These are phyloP conservation scores for Pteropus alecto DNA, from an alignment of 2,113 vertebrate genomes.

Conservation along the genomic window DNA sequence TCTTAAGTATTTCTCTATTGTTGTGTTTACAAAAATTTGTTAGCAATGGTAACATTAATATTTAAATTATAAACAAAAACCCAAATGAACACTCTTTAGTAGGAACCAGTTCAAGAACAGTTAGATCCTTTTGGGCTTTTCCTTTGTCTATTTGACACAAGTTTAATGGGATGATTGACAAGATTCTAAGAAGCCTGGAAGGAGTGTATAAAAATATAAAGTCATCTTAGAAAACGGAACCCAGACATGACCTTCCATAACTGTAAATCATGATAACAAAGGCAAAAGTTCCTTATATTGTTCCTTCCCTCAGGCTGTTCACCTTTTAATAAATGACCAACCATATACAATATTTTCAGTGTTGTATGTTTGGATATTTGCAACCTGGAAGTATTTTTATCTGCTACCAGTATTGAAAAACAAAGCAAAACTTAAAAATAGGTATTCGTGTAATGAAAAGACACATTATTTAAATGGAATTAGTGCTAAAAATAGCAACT, in stretches of 20 bases:
- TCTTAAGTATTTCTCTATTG: not conserved
- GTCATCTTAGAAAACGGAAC: not conserved
- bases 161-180: not conserved
- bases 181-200: not conserved
- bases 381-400: not conserved
- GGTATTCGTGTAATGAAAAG: not conserved
- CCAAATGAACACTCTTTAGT: not conserved
- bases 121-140: not conserved
- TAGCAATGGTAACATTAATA: not conserved
- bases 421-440: not conserved
- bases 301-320: not conserved
- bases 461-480: not conserved
- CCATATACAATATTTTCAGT: not conserved
- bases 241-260: not conserved
- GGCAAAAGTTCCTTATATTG: not conserved
- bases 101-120: not conserved
- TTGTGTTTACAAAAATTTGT: not conserved
- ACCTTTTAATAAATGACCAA: not conserved
- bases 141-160: not conserved
- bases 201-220: conserved; percentile 2
- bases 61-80: not conserved
- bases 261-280: conserved; percentile 9
- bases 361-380: not conserved
- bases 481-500: too few species aligned
- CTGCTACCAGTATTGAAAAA: not conserved